Percentiles rank a stretch among this genome's conserved stretches.
These are phyloP conservation scores for Gryllus bimaculatus DNA, from an alignment of 1,140 invertebrate genomes.

Conservation along the genomic window DNA sequence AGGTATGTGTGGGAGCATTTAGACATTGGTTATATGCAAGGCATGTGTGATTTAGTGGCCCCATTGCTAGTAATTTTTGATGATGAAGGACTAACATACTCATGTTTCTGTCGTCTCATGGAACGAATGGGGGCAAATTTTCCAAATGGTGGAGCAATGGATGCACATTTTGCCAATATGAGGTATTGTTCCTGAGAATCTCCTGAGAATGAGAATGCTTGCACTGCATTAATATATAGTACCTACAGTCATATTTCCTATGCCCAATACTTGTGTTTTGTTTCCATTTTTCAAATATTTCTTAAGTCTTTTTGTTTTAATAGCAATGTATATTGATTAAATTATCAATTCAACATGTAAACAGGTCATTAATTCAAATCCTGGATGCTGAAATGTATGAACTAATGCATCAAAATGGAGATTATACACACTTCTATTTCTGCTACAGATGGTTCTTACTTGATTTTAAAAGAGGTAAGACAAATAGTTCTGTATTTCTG, in stretches of 20 bases:
- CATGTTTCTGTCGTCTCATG: conserved; percentile 87
- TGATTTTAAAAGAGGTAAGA: conserved; percentile 62
- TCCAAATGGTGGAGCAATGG: conserved; percentile 87
- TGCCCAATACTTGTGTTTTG: no score
- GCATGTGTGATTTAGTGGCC: conserved; percentile 93
- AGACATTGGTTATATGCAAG: conserved; percentile 81
- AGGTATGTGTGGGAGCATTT: conserved; percentile 91
- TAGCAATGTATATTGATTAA: neutral
- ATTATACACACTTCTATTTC: conserved; percentile 96
- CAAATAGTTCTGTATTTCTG: neutral
- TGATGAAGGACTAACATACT: conserved; percentile 85
- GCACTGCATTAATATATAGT: no score
- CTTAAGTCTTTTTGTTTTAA: neutral
- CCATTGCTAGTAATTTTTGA: conserved; percentile 86
- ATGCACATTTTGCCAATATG: conserved; percentile 92
- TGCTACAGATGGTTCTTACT: conserved; percentile 88
- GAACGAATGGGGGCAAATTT: conserved; percentile 83
- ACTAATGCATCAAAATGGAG: conserved; percentile 86
- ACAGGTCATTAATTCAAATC: conserved; percentile 68
- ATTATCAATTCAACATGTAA: no score
- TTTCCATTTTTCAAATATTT: no score
- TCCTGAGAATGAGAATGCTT: no score
- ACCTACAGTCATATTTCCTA: neutral
- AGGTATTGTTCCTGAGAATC: conserved; percentile 38
- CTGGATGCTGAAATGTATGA: conserved; percentile 89